Conservation (phyloP, 2,888 invertebrate species). For the Standfussiana lucernea region DNA sequence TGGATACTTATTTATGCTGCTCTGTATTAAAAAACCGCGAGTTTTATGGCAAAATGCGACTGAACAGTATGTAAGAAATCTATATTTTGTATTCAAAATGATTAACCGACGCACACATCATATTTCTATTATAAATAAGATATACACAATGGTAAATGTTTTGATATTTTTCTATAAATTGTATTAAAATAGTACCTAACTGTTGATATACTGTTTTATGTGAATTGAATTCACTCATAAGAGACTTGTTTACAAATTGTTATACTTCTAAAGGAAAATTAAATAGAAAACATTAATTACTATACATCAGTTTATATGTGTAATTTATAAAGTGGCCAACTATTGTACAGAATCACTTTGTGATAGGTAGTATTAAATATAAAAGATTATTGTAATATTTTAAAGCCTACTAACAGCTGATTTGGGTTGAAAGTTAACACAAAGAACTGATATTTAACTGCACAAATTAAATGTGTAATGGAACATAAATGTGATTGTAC, state of each 20-base stretch:
- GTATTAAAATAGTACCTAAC: constrained; percentile 58
- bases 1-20: constrained; percentile 67
- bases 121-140: constrained; percentile 54
- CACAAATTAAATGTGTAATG: constrained; percentile 48
- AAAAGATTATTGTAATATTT: constrained; percentile 68
- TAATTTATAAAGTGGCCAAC: constrained; percentile 74
- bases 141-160: constrained; percentile 57
- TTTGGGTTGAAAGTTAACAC: constrained; percentile 43
- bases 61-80: constrained; percentile 69
- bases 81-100: constrained; percentile 72
- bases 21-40: constrained; percentile 50
- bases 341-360: constrained; percentile 74
- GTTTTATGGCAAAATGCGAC: constrained; percentile 72
- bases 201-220: constrained; percentile 56
- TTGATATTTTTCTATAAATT: constrained; percentile 70
- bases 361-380: constrained; percentile 75
- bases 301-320: constrained; percentile 62
- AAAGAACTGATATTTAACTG: constrained; percentile 68
- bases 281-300: constrained; percentile 39
- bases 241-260: constrained; percentile 70
- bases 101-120: constrained; percentile 68
- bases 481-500: constrained; percentile 52
- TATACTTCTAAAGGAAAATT: constrained; percentile 54
- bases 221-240: constrained; percentile 67
- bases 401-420: constrained; percentile 72